These are phyloP conservation scores for Trissolcus japonicus DNA, from an alignment of 2,888 invertebrate genomes.

Conservation along the genomic window DNA sequence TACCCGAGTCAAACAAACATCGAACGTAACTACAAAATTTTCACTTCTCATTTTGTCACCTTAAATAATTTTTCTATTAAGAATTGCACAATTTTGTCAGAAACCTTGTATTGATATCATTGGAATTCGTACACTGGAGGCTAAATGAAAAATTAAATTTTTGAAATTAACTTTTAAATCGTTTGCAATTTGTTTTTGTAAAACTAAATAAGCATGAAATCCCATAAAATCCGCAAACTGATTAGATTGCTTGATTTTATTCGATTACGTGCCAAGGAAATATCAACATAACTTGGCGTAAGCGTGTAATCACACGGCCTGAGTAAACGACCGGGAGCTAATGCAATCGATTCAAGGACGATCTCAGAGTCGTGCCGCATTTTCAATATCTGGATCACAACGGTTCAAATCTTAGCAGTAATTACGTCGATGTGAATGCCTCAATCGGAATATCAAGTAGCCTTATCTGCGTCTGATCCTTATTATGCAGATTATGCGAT, in stretches of 20 bases:
- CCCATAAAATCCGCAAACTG: slow-evolving; percentile 4
- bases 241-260: slow-evolving; percentile 21
- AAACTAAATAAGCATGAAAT: not conserved
- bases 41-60: too few relatives aligned
- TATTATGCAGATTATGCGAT: slow-evolving; percentile 50
- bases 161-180: too few relatives aligned
- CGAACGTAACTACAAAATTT: not conserved
- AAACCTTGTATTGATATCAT: too few relatives aligned
- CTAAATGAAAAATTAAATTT: too few relatives aligned
- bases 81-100: too few relatives aligned
- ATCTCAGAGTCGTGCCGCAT: slow-evolving; percentile 29
- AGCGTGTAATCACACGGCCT: slow-evolving; percentile 33
- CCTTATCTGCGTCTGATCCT: slow-evolving; percentile 42
- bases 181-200: too few relatives aligned
- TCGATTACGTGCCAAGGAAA: slow-evolving; percentile 27
- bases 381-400: slow-evolving; percentile 48
- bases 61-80: too few relatives aligned
- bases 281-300: slow-evolving; percentile 34
- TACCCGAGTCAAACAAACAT: slow-evolving; percentile 49
- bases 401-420: slow-evolving; percentile 37
- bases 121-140: too few relatives aligned
- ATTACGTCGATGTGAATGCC: slow-evolving; percentile 31
- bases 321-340: slow-evolving; percentile 36
- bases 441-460: slow-evolving; percentile 44
- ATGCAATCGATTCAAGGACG: slow-evolving; percentile 49